A percentile compares a stretch with the other conserved stretches of the same genome.
phyloP scores from a whole-genome alignment of 2,113 vertebrate species.

The Pseudorhombus dupliciocellatus region DNA sequence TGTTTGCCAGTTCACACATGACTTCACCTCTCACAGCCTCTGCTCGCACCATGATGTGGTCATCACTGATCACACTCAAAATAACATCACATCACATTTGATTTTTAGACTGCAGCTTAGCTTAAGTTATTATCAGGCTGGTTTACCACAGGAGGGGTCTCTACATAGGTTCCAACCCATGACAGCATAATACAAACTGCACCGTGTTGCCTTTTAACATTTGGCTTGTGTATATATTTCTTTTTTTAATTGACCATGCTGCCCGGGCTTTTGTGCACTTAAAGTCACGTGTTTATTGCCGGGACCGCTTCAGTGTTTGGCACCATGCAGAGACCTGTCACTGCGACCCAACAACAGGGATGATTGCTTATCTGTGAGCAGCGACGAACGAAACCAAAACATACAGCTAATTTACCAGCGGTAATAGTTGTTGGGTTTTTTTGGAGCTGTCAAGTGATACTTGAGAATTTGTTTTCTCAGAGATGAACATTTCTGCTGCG shows the following conservation, averaged over 20 bases:
- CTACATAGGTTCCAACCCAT: not conserved
- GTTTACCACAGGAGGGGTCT: not conserved
- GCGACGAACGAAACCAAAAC: conserved; percentile 15
- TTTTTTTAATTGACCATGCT: conserved; percentile 3
- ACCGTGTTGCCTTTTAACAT: not conserved
- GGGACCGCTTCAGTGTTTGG: conserved; percentile 4
- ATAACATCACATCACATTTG: no score
- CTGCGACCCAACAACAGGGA: not conserved
- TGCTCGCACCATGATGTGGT: conserved; percentile 38
- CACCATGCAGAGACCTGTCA: conserved; percentile 26
- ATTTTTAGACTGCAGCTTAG: conserved; percentile 1
- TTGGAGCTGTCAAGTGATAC: conserved; percentile 41
- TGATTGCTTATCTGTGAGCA: not conserved
- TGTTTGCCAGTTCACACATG: conserved; percentile 3
- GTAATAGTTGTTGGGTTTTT: conserved; percentile 48
- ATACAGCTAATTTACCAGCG: conserved; percentile 12
- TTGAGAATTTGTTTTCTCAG: conserved; percentile 45
- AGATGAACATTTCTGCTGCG: conserved; percentile 8
- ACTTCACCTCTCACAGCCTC: not conserved
- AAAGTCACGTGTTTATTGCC: conserved; percentile 2
- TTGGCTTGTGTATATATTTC: not conserved
- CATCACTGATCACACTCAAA: conserved; percentile 8
- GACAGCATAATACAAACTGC: conserved; percentile 8
- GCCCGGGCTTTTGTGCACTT: not conserved
- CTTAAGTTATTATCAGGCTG: conserved; percentile 14